Evolutionary conservation across 2,113 vertebrate species (phyloP), one percentile per base, ranked within the genome.

Genomic region (Poecilia latipinna): DNA sequence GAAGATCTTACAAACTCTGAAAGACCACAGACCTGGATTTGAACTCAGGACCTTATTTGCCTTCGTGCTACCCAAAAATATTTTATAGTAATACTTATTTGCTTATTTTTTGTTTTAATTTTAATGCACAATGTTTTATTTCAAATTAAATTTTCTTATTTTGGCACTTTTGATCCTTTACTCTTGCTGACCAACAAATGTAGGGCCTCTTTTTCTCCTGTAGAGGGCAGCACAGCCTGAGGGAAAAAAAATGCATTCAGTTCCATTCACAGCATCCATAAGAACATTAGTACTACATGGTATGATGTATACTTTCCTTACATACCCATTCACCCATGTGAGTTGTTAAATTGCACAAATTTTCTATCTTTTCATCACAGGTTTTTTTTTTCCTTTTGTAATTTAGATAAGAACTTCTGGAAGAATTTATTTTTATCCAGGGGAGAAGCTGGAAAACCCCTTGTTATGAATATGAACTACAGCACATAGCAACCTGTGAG

Each of bases 221-320:
- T 65, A 93, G 92, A 90, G 89, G 1, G 86, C 85, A 85, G 76
- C 69, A 78, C 67, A 86, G 80, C 72, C 65, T 62, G 82, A 80
- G 70, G 70, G 62, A 69, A 65, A 37, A 29, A 48, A 57, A 26
- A 24, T 4, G 17, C 13, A 3, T 72, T 65, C 44, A 37, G 22
- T 70, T 12, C 72, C 44, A 74, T 82, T 75, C 31, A 73, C 63
- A 29, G 61, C 32, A 70, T 60, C 76, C 70, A 28, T 44, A 75
- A 12, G 37, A n/a, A 5, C 35, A 2, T 2, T 8, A 32, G 32
- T 39, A 57, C 28, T 12, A 24, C 10, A 32, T 66, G 51, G 51
- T 57, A 2, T 33, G 57, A 44, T 68, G 15, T 22, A 37, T 33
- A 42, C 19, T 67, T 63, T 12, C 8, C 44, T 0, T 60, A 51